Evolutionary conservation across 2,113 vertebrate species (phyloP).

Genomic region (Datnioides undecimradiatus): DNA sequence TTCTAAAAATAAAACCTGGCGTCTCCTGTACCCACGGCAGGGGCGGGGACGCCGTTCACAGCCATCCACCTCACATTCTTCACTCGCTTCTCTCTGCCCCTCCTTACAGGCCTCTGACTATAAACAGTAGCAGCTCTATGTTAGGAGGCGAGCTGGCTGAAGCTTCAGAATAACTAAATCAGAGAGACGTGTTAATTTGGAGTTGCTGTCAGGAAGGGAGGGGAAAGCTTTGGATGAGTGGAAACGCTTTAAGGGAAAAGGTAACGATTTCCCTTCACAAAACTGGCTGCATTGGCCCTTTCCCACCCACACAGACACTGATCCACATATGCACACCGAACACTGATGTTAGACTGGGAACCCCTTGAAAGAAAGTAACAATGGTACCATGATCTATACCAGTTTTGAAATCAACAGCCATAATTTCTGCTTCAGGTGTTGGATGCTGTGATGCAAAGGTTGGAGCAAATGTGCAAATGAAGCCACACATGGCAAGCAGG

Average conservation of each 20-base stretch:
- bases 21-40: conserved; percentile 47
- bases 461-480: not conserved
- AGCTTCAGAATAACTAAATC: conserved; percentile 70
- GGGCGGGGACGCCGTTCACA: conserved; percentile 41
- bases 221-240: conserved; percentile 43
- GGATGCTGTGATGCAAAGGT: not conserved
- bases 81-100: conserved; percentile 47
- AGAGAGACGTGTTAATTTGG: conserved; percentile 71
- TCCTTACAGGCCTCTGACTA: conserved; percentile 56
- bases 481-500: not conserved
- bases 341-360: conserved; percentile 47
- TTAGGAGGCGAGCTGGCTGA: conserved; percentile 60
- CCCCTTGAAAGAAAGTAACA: conserved; percentile 14
- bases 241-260: conserved; percentile 50
- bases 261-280: conserved; percentile 76
- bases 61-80: conserved; percentile 67
- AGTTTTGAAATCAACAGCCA: not conserved
- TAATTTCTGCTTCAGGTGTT: not conserved
- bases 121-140: conserved; percentile 79
- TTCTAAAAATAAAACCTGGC: conserved; percentile 76
- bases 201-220: conserved; percentile 66
- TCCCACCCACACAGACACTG: conserved; percentile 28
- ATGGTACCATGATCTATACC: not conserved
- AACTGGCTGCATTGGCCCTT: conserved; percentile 53
- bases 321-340: conserved; percentile 10